Evolutionary conservation across 2,113 vertebrate genomes (phyloP), one percentile per base, ranked within the genome.

Genomic region (Gasterosteus nipponicus): DNA sequence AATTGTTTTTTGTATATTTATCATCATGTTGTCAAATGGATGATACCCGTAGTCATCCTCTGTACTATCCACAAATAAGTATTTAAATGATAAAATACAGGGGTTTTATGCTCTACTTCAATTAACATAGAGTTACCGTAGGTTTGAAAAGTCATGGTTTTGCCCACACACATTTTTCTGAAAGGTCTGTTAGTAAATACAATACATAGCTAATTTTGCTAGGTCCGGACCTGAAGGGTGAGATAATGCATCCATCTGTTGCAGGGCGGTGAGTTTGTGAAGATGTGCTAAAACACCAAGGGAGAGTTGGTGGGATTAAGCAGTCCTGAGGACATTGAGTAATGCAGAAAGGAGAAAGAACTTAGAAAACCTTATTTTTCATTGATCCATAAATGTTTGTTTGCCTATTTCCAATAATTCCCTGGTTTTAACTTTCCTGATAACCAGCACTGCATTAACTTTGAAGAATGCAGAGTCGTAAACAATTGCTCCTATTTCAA

Each of bases 241-340:
- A 71, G 15, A 72, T 78, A 69, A 57, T 58, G 71, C 74, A 69
- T 15, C 16, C 73, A 75, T 33, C 70, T 83, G 69, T 65, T 69
- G 57, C 51, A 66, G 73, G 65, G 31, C 1, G 10, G 67, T 77
- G 41, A 4, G 3, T 51, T 69, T 41, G 73, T 78, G 66, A 65
- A 75, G 38, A 72, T 56, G 29, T 75, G 67, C 41, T 26, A n/a
- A 15, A 22, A 59, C 46, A 56, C 54, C 0, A 18, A 33, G 42
- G 61, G 2, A 59, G 51, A 49, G 54, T 46, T 73, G 67, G 73
- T 70, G 71, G 68, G 65, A 63, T 73, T 66, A 66, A 58, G 68
- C 42, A 58, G 46, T 66, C 62, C 51, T 61, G 31, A 22, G 10
- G 44, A 69, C 15, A 10, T 72, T 68, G 62, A 65, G n/a, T 58